Evolutionary conservation across 2,797 vertebrate genomes (phyloP), one percentile per base, ranked within the genome.

Genomic region (Synanceia verrucosa): DNA sequence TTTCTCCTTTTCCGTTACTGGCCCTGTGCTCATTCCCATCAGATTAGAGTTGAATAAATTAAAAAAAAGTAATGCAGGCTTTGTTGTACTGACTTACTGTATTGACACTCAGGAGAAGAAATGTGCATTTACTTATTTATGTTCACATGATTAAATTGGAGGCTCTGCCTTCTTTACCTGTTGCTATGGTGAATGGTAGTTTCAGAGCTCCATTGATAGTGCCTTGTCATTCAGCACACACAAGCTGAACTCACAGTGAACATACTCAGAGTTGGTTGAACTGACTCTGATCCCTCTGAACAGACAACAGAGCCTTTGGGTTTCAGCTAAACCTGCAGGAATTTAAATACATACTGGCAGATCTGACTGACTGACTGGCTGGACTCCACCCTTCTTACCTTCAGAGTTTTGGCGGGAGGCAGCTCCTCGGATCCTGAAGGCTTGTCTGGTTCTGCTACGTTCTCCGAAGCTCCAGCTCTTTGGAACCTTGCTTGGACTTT

Each of bases 401-500:
- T 99, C 98, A 0, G 98, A 99, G 90, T 99, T 98, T 64, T 99
- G 98, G 4, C 98, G 93, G 0, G 97, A 99, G 0, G 97, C 95
- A 0, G 96, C 96, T 4, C 97, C 98, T 88, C 97, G 95, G 88
- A 97, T 96, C 60, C 95, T 96, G 92, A 99, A 99, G 18, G 97
- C 97, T 57, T 97, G 96, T 29, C 96, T 90, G 0, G 96, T 94
- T 29, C 98, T 93, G 85, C 94, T 95, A 39, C 96, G 95, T 57
- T 99, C 97, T 26, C 97, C 95, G 0, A 99, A 99, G 88, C 98
- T 99, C 95, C 97, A 97, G 89, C 97, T 99, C 91, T 99, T 98
- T 71, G 96, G 97, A 52, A 99, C 97, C 83, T 99, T 99, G 85
- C 96, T 96, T 0, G 98, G 98, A 83, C 97, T 99, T 83, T 99